Conservation (phyloP, 2,113 vertebrate genomes). For the Ctenodactylus gundi region DNA sequence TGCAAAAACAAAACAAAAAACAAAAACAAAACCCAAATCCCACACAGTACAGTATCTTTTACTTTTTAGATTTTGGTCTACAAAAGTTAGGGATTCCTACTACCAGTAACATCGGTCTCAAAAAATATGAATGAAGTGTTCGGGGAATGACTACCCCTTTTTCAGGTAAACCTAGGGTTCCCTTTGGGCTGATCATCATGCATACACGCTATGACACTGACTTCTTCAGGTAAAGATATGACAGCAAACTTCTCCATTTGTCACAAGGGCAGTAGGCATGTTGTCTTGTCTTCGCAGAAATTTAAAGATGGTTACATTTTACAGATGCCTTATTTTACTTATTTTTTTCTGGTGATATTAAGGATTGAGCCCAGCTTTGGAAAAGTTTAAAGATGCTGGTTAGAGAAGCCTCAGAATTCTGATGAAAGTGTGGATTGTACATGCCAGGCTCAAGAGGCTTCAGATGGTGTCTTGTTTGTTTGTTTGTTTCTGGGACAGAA, state of each 20-base stretch:
- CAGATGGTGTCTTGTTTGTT: too few relatives aligned
- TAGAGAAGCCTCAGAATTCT: too few relatives aligned
- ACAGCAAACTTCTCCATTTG: background rate
- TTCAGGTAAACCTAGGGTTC: rapidly evolving
- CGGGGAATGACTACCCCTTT: background rate
- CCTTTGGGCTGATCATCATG: background rate
- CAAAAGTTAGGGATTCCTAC: background rate
- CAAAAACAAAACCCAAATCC: too few relatives aligned
- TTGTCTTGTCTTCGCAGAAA: background rate
- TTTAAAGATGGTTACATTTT: background rate
- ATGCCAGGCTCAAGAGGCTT: too few relatives aligned
- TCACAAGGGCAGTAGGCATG: background rate
- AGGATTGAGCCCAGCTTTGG: too few relatives aligned
- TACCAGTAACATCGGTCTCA: too few relatives aligned
- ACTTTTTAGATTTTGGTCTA: background rate
- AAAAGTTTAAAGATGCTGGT: too few relatives aligned
- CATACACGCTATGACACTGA: background rate
- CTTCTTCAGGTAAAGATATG: background rate
- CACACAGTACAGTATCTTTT: background rate
- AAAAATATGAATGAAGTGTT: rapidly evolving
- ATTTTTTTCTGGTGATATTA: too few relatives aligned
- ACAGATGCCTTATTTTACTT: too few relatives aligned
- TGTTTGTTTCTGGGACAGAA: too few relatives aligned
- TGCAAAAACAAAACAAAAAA: too few relatives aligned
- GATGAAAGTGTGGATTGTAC: too few relatives aligned